phyloP scores from a whole-genome alignment of 2,113 vertebrate species.

The Caranx ignobilis region DNA sequence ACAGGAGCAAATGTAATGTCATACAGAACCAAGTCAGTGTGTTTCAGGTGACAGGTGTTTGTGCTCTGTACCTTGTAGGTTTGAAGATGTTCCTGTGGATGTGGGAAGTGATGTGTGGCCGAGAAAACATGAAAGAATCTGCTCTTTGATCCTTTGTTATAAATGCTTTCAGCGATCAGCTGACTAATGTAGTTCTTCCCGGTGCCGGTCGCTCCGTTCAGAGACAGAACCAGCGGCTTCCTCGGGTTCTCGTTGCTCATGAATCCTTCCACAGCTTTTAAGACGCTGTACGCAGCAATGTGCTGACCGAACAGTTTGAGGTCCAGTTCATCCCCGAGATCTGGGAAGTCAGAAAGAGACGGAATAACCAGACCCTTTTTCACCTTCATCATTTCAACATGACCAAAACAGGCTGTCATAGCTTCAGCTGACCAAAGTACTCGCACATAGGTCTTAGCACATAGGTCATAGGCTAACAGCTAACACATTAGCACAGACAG shows the following conservation, averaged over 20 bases:
- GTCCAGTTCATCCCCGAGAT: constrained; percentile 85
- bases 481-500: no score
- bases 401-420: no score
- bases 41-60: not conserved
- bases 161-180: constrained; percentile 88
- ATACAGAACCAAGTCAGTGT: not conserved
- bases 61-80: constrained; percentile 79
- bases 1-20: not conserved
- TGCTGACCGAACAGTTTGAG: constrained; percentile 94
- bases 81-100: constrained; percentile 56
- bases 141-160: constrained; percentile 88
- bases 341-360: constrained; percentile 68
- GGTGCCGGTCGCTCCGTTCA: constrained; percentile 95
- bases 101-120: constrained; percentile 89
- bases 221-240: constrained; percentile 93
- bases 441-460: no score
- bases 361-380: no score
- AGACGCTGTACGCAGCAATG: constrained; percentile 88
- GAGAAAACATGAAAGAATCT: constrained; percentile 91
- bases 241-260: constrained; percentile 89
- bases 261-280: constrained; percentile 91
- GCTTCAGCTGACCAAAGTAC: no score
- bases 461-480: no score
- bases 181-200: constrained; percentile 96
- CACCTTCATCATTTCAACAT: no score